Percentiles rank a stretch among this genome's conserved stretches.
phyloP scores from a whole-genome alignment of 2,888 invertebrate genomes.

The Syrphus vitripennis region DNA sequence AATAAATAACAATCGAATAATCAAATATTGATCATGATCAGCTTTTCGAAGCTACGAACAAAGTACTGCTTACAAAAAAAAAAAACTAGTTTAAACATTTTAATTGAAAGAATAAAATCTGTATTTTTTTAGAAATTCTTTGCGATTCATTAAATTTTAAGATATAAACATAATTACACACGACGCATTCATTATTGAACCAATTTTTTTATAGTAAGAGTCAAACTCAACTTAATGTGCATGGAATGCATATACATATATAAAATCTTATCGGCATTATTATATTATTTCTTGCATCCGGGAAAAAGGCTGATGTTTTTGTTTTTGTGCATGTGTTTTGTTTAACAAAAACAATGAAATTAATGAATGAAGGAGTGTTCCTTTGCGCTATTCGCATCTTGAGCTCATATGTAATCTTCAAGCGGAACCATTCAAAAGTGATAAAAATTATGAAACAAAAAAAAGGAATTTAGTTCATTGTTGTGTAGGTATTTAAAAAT shows the following conservation, averaged over 20 bases:
- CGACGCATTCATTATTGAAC: constrained; percentile 1
- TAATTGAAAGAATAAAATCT: background rate
- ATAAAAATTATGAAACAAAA: constrained; percentile 27
- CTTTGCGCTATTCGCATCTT: background rate
- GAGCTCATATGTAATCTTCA: constrained; percentile 50
- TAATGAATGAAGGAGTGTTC: constrained; percentile 15
- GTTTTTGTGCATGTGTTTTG: constrained; percentile 9
- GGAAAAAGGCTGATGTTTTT: constrained; percentile 40
- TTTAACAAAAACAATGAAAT: constrained; percentile 10
- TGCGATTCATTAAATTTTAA: background rate
- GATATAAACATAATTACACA: background rate
- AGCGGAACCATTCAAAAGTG: constrained; percentile 60
- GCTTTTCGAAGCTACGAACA: too few relatives aligned
- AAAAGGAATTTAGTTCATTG: constrained; percentile 1
- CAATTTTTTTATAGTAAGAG: constrained; percentile 2
- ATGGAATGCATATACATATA: constrained; percentile 56
- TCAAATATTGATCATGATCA: too few relatives aligned
- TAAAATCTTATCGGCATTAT: constrained; percentile 56
- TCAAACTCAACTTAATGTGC: constrained; percentile 40
- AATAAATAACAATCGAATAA: too few relatives aligned
- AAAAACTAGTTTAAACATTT: background rate
- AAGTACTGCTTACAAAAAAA: background rate
- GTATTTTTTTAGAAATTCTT: background rate
- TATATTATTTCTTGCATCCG: constrained; percentile 67
- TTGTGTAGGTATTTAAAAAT: background rate